Evolutionary conservation across 2,888 invertebrate genomes (phyloP), one percentile per base, ranked within the genome.

Genomic region (Chouioia cunea): DNA sequence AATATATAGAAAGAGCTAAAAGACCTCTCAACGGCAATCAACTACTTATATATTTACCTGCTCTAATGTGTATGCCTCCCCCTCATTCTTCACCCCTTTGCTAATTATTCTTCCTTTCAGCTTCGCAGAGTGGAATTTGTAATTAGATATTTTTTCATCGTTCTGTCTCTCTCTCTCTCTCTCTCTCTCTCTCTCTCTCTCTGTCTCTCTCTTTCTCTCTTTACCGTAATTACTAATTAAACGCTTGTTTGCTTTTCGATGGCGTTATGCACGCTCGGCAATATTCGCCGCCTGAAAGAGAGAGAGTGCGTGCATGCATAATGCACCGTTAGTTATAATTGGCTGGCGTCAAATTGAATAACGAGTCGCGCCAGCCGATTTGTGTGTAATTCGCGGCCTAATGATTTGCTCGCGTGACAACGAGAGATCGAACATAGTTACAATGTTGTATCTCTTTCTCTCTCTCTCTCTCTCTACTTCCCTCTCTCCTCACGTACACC

Each of bases 341-440:
- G 65, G 22, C 52, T 50, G 36, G 36, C 64, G 69, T 69, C 62
- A 62, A 69, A 73, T 73, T 73, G 73, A 73, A 69, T 73, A 73
- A 73, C 73, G 65, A 69, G 69, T 65, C 46, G 65, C 53, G 62
- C 36, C 36, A 8, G 36, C 36, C 4, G 36, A 72, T 72, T 72
- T 68, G 72, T 46, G 64, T 36, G 36, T 36, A 36, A 36, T 36
- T 54, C 48, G 48, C 15, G 47, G 62, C 63, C 64, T 71, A 64
- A 71, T 67, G 64, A 71, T 67, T 67, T 71, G 54, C 67, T 67
- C 47, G 71, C 71, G 71, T 71, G 66, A 66, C 66, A 71, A 60
- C 65, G 43, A 70, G 70, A 12, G 46, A 3, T 4, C 27, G 16
- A 16, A 43, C 14, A 14, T 23, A 54, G 14, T 36, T 12, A n/a